A percentile compares a stretch with the other conserved stretches of the same genome.
These are phyloP conservation scores for Rotaria socialis DNA, from an alignment of 2,888 invertebrate genomes.

Conservation along the genomic window DNA sequence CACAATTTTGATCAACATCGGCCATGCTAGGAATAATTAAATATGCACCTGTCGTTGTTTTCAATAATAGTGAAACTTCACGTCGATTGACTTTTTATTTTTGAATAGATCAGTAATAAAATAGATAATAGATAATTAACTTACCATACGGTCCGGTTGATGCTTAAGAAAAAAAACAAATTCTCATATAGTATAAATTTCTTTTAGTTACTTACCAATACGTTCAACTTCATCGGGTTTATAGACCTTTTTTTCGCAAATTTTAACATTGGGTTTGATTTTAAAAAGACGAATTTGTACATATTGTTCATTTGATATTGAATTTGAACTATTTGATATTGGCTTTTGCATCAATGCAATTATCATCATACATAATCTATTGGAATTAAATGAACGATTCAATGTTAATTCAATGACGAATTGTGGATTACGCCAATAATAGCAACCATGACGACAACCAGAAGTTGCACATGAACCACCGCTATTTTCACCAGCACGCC, in stretches of 20 bases:
- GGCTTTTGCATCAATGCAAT: constrained; percentile 29
- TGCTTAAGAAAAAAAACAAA: background rate
- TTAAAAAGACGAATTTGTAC: constrained; percentile 17
- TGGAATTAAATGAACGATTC: background rate
- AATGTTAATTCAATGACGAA: constrained; percentile 8
- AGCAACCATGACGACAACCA: constrained; percentile 11
- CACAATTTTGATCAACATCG: background rate
- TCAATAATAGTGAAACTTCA: constrained; percentile 3
- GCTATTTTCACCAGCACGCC: background rate
- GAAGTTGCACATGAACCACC: constrained; percentile 19
- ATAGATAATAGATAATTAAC: background rate
- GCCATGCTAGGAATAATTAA: constrained; percentile 1
- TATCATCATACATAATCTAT: constrained; percentile 20
- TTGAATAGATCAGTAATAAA: background rate
- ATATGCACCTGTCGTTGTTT: constrained; percentile 8
- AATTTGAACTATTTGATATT: background rate
- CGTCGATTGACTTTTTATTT: background rate
- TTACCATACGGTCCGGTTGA: constrained; percentile 18
- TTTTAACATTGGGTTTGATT: constrained; percentile 24
- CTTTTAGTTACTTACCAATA: background rate
- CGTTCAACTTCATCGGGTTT: constrained; percentile 29
- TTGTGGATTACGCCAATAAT: constrained; percentile 36
- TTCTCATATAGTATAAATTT: background rate
- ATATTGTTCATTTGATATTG: background rate
- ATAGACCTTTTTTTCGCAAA: constrained; percentile 13